phyloP scores from a whole-genome alignment of 1,140 invertebrate species.

The Anastrepha obliqua region DNA sequence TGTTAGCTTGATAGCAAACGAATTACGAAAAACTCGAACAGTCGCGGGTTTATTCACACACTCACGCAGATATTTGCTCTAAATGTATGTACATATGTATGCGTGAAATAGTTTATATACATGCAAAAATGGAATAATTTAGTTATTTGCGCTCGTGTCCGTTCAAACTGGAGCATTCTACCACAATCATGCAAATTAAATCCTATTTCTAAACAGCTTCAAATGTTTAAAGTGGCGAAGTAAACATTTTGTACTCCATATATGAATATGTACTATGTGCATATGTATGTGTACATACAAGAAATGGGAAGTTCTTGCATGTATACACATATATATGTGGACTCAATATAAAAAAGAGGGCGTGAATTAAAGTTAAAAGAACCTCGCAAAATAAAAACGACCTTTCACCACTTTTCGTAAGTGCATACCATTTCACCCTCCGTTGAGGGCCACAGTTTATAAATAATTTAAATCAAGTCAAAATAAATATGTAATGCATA shows the following conservation, averaged over 20 bases:
- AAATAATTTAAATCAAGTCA: too few species aligned
- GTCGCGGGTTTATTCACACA: neutral
- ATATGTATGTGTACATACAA: too few species aligned
- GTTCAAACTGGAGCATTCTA: neutral
- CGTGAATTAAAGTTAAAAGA: too few species aligned
- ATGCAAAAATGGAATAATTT: slow-evolving; percentile 7
- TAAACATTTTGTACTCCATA: too few species aligned
- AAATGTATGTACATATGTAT: neutral
- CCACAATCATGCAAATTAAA: slow-evolving; percentile 15
- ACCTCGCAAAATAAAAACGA: too few species aligned
- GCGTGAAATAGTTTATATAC: neutral
- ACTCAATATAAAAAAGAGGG: too few species aligned
- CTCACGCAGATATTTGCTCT: neutral
- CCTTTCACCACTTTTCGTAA: too few species aligned
- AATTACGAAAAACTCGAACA: neutral
- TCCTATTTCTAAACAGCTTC: slow-evolving; percentile 9
- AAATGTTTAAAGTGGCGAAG: slow-evolving; percentile 29
- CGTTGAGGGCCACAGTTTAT: too few species aligned
- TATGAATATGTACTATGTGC: too few species aligned
- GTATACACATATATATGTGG: neutral
- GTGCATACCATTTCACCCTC: too few species aligned
- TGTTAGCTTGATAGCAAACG: slow-evolving; percentile 29
- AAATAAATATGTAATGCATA: too few species aligned
- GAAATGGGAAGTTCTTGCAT: too few species aligned
- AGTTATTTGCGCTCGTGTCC: neutral